phyloP scores from a whole-genome alignment of 2,113 vertebrate species.

The Oreocharis arfaki region DNA sequence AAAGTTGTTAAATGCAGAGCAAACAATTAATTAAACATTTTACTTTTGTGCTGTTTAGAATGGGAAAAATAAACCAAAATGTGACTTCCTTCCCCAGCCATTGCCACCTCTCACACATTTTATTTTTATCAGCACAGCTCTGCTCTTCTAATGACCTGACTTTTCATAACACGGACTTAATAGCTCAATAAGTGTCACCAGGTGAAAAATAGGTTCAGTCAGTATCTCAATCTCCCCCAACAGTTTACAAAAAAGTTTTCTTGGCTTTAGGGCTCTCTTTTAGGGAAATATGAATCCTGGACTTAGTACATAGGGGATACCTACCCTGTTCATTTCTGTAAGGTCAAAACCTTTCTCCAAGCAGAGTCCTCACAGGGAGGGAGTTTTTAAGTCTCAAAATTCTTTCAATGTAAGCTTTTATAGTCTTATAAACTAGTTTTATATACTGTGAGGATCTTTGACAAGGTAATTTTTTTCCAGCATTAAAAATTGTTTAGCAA shows the following conservation, averaged over 20 bases:
- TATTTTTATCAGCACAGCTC: neutral
- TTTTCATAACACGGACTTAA: conserved; percentile 13
- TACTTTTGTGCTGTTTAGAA: neutral
- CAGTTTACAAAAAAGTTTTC: neutral
- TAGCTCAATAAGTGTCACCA: neutral
- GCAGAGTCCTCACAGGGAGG: neutral
- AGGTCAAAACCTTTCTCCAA: neutral
- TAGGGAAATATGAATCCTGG: neutral
- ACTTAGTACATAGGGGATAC: neutral
- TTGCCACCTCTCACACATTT: neutral
- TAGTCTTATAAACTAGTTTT: no score
- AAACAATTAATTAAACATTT: conserved; percentile 55
- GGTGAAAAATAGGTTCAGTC: neutral
- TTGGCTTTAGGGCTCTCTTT: neutral
- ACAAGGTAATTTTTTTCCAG: neutral
- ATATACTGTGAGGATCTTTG: neutral
- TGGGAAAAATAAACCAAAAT: neutral
- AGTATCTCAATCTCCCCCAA: neutral
- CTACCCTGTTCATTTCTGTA: neutral
- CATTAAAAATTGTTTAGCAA: neutral
- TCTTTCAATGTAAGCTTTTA: neutral
- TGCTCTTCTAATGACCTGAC: neutral
- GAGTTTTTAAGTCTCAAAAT: neutral
- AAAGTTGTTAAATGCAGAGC: conserved; percentile 39
- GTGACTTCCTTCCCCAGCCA: neutral